phyloP scores from a whole-genome alignment of 1,140 invertebrate species.

The Hycleus cichorii region DNA sequence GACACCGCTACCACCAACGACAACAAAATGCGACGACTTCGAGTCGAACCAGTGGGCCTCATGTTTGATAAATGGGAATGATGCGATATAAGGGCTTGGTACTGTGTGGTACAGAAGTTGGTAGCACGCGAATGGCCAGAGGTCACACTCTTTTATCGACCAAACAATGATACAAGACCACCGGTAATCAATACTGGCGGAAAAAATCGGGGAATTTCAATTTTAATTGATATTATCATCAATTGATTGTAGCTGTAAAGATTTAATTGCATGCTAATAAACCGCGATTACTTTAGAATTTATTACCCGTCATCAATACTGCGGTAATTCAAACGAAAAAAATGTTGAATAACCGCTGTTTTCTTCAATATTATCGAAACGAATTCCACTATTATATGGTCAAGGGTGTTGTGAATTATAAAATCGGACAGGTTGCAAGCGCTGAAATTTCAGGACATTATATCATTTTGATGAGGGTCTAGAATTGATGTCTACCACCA shows the following conservation, averaged over 20 bases:
- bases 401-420: constrained; percentile 20
- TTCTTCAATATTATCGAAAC: too few species aligned
- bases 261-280: too few species aligned
- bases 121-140: constrained; percentile 25
- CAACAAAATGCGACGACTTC: too few species aligned
- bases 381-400: constrained; percentile 8
- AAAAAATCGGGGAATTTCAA: too few species aligned
- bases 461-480: constrained; percentile 34
- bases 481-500: constrained; percentile 31
- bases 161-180: constrained; percentile 15
- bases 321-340: too few species aligned
- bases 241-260: too few species aligned
- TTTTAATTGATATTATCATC: too few species aligned
- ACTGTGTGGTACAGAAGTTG: constrained; percentile 12
- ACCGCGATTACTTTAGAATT: too few species aligned
- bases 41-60: constrained; percentile 3
- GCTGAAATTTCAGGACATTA: constrained; percentile 32
- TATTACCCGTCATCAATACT: too few species aligned
- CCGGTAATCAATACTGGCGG: neutral
- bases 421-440: constrained; percentile 36
- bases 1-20: neutral
- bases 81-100: constrained; percentile 5
- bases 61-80: neutral
- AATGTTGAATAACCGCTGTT: too few species aligned
- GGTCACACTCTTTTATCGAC: constrained; percentile 22